A percentile compares a stretch with the other conserved stretches of the same genome.
Conservation (phyloP, 2,113 vertebrate genomes). For the Platysteira castanea region DNA sequence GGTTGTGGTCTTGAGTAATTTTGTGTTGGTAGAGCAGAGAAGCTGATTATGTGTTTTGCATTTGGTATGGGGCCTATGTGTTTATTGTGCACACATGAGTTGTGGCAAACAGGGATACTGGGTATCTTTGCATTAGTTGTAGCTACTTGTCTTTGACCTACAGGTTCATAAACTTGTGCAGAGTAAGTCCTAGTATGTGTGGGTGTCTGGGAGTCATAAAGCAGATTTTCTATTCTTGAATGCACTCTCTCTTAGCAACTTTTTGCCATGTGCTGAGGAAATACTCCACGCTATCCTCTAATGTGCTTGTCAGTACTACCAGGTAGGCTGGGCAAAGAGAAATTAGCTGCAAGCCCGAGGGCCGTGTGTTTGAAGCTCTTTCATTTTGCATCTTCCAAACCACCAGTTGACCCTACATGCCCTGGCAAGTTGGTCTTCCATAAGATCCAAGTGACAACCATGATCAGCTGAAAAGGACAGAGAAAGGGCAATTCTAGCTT, state of each 20-base stretch:
- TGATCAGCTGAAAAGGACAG: background rate
- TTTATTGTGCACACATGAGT: background rate
- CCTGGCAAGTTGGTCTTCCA: background rate
- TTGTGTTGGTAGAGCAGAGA: background rate
- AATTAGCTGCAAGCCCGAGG: background rate
- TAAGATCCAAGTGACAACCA: background rate
- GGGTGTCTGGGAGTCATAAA: background rate
- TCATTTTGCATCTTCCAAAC: background rate
- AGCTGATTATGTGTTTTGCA: background rate
- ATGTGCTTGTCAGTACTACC: background rate
- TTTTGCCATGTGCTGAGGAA: background rate
- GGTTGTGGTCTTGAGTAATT: background rate
- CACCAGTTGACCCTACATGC: background rate
- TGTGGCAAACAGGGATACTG: background rate
- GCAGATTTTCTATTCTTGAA: background rate
- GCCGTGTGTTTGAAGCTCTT: background rate
- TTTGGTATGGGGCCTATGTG: background rate
- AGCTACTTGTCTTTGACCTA: background rate
- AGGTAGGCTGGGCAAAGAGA: background rate
- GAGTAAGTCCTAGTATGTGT: background rate
- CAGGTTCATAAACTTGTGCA: background rate
- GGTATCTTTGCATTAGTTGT: background rate
- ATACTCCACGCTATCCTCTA: background rate
- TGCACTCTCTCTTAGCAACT: background rate
- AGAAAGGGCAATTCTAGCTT: background rate